A percentile compares a stretch with the other conserved stretches of the same genome.
phyloP scores from a whole-genome alignment of 2,888 invertebrate species.

The Odontothrips loti region DNA sequence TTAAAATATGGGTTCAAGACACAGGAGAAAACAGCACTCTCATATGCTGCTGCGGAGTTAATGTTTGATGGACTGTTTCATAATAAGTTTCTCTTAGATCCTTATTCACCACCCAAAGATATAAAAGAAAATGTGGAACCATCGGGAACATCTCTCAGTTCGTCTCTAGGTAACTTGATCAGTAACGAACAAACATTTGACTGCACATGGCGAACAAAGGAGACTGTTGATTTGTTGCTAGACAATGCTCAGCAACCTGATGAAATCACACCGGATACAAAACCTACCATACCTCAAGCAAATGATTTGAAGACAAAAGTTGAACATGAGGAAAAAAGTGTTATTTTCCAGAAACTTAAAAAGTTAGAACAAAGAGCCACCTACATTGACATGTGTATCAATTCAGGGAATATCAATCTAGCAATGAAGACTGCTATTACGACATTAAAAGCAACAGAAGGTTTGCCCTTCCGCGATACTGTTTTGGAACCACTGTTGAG shows the following conservation, averaged over 20 bases:
- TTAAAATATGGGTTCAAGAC: not conserved
- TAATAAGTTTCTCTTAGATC: not conserved
- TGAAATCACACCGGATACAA: too few species aligned
- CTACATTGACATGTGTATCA: constrained; percentile 2
- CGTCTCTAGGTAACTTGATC: too few species aligned
- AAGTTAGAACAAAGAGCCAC: not conserved
- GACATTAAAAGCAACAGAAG: not conserved
- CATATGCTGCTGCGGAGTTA: not conserved
- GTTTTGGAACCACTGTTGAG: not conserved
- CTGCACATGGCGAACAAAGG: too few species aligned
- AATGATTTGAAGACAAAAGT: not conserved
- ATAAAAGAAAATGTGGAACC: too few species aligned
- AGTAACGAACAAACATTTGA: too few species aligned
- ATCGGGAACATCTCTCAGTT: too few species aligned
- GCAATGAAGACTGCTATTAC: not conserved
- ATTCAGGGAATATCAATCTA: not conserved
- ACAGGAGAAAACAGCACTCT: not conserved
- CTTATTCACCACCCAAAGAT: not conserved
- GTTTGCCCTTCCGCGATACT: not conserved
- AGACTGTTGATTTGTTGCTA: too few species aligned
- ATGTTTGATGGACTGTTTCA: not conserved
- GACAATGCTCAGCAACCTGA: too few species aligned
- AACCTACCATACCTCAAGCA: too few species aligned
- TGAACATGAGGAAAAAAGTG: not conserved
- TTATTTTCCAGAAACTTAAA: too few species aligned